A percentile compares a stretch with the other conserved stretches of the same genome.
Conservation (phyloP, 1,140 invertebrate species). For the Diachasma alloeum region DNA sequence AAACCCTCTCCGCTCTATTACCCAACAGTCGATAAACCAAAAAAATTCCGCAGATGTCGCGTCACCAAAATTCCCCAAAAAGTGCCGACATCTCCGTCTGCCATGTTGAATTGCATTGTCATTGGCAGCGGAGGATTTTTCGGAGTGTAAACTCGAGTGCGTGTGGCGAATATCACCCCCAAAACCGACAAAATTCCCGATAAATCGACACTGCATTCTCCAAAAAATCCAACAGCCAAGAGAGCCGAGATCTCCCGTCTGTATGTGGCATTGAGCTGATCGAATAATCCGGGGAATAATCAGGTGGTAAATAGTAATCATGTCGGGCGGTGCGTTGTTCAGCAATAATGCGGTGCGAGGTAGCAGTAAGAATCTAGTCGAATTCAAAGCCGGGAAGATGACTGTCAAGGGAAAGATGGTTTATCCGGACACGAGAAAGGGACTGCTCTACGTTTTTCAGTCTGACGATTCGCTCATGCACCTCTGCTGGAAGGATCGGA, state of each 20-base stretch:
- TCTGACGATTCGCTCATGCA: slow-evolving; percentile 97
- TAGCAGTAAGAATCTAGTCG: slow-evolving; percentile 90
- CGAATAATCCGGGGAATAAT: background rate
- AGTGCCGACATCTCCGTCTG: background rate
- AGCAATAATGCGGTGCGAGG: slow-evolving; percentile 75
- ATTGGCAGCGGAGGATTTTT: slow-evolving; percentile 15
- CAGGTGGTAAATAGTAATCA: slow-evolving; percentile 33
- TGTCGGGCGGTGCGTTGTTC: slow-evolving; percentile 74
- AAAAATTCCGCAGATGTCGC: too few species aligned
- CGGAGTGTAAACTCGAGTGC: background rate
- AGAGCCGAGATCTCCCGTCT: background rate
- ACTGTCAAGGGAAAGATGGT: slow-evolving; percentile 93
- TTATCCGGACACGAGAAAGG: slow-evolving; percentile 94
- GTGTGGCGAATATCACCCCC: background rate
- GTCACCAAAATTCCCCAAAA: too few species aligned
- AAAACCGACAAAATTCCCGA: background rate
- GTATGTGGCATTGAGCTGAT: background rate
- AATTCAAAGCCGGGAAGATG: slow-evolving; percentile 98
- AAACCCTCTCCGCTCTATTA: too few species aligned
- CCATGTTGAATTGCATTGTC: slow-evolving; percentile 34
- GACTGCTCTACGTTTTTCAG: slow-evolving; percentile 92
- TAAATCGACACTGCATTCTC: background rate
- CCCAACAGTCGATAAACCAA: too few species aligned
- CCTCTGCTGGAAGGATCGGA: slow-evolving; percentile 97
- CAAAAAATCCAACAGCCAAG: background rate